Evolutionary conservation across 2,888 invertebrate species (phyloP), one percentile per base, ranked within the genome.

Genomic region (Drosophila ezoana): DNA sequence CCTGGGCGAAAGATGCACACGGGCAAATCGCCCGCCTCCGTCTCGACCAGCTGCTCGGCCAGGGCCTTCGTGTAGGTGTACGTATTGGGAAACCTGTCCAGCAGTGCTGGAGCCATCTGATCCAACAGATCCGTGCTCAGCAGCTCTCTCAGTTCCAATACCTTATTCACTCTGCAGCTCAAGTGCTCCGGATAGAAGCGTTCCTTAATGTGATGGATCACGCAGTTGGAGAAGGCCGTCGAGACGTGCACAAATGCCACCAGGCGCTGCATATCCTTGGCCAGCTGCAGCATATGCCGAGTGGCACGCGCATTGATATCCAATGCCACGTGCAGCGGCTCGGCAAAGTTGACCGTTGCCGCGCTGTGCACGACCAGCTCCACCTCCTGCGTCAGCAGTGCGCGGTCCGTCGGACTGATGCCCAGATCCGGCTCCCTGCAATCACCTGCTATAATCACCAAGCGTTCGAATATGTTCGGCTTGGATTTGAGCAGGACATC

Each of bases 341-440:
- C 96, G 89, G 95, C 94, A 86, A 96, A 96, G 9, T 49, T 87
- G 4, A 98, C 97, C 0, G 98, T 98, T 0, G 98, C 99, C 0
- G 98, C 98, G 13, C 96, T 96, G 90, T 99, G 98, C 91, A 99
- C 96, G 9, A 95, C 93, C 67, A 95, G 91, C 79, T 95, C 93
- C 20, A 90, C 88, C 51, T 90, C 84, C 45, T 89, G 67, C 45
- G 70, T 70, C 2, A 93, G 71, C 14, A 87, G 63, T 33, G 72
- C 64, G 4, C 90, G 88, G 82, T 93, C 92, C 40, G 76, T 79
- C 4, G 75, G 64, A 32, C 90, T 90, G 28, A 93, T 88, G 16
- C 93, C 93, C 32, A 93, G 76, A 35, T 89, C 89, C 1, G 89
- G 82, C 33, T 90, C 63, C 11, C 73, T 64, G 61, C 92, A 92